Evolutionary conservation across 2,113 vertebrate genomes (phyloP), one percentile per base, ranked within the genome.

Genomic region (Tenebrosternarchus preto): DNA sequence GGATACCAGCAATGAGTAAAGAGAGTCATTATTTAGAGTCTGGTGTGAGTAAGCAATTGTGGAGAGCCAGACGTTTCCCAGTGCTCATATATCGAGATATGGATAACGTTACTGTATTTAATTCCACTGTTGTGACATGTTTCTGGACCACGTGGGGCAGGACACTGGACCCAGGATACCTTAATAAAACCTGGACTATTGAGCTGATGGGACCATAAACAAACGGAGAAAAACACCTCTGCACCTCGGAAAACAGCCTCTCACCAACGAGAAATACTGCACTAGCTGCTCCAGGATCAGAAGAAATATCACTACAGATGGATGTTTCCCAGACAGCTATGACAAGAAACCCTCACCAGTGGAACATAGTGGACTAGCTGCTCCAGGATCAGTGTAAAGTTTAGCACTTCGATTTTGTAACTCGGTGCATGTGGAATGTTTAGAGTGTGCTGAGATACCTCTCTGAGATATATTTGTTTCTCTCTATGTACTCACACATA

Each of bases 181-280:
- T 68, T 39, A 39, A 36, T 22, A 36, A 31, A 39, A 33, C 17
- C 15, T 12, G n/a, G n/a, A n/a, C n/a, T n/a, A n/a, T n/a, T n/a
- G n/a, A n/a, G n/a, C n/a, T n/a, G n/a, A n/a, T n/a, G n/a, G 33
- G 27, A 29, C 63, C 63, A 36, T n/a, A 36, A 67, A 67, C 63
- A 33, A 24, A 67, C 19, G 22, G n/a, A n/a, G n/a, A n/a, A n/a
- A n/a, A n/a, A n/a, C n/a, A n/a, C n/a, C n/a, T n/a, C n/a, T n/a
- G 39, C 39, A 50, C 12, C 11, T 15, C 11, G 3, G 43, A 12
- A 12, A 50, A 50, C 0, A 50, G 43, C 43, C 25, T 57, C 53
- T 43, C 20, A 17, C n/a, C 9, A 1, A 3, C 12, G 59, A 22
- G 22, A 25, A 0, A 29, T 16, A 63, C 63, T 33, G 29, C 63